These are phyloP conservation scores for Alviniconcha strummeri DNA, from an alignment of 2,888 invertebrate genomes.

Conservation along the genomic window DNA sequence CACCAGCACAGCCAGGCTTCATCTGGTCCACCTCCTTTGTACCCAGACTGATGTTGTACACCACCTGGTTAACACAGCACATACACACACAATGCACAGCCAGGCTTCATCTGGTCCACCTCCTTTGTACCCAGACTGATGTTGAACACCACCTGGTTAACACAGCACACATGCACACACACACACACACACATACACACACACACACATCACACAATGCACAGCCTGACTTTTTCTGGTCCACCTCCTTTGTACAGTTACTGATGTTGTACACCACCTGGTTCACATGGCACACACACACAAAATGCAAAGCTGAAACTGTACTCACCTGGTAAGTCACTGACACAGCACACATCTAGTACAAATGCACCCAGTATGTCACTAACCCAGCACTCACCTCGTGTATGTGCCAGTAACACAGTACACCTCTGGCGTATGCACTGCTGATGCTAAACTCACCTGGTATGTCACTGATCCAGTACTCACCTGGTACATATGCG, in stretches of 20 bases:
- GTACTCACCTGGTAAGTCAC: no score
- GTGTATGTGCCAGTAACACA: no score
- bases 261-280: slow-evolving; percentile 67
- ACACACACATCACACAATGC: slow-evolving; percentile 35
- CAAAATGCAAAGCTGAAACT: no score
- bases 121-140: slow-evolving; percentile 56
- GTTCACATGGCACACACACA: no score
- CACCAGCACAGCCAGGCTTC: slow-evolving; percentile 68
- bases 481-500: no score
- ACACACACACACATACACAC: not conserved
- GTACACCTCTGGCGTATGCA: no score
- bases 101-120: slow-evolving; percentile 60
- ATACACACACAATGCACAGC: not conserved
- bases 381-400: no score
- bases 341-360: no score
- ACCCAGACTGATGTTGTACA: slow-evolving; percentile 61
- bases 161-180: no score
- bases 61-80: slow-evolving; percentile 53
- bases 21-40: slow-evolving; percentile 59
- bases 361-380: no score
- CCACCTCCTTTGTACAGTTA: slow-evolving; percentile 57
- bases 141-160: slow-evolving; percentile 64
- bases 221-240: slow-evolving; percentile 53
- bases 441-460: no score
- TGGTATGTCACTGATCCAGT: no score